These are phyloP conservation scores for Agelas oroides DNA, from an alignment of 37 sponge, comb jelly and placozoan genomes.

Conservation along the genomic window DNA sequence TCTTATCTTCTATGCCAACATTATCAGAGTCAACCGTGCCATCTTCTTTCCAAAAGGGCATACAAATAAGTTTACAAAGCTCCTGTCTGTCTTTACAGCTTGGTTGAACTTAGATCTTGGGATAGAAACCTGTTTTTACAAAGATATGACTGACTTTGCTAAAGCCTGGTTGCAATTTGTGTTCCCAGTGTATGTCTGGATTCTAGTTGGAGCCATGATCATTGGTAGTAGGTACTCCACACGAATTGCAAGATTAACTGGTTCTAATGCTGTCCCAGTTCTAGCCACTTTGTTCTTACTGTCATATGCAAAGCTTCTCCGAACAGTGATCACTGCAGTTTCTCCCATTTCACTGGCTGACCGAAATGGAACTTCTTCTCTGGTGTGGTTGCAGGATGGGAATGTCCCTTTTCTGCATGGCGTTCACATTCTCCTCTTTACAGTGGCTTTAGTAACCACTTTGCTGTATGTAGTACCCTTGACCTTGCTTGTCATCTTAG, in stretches of 20 bases:
- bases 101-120: slow-evolving; percentile 33
- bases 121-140: background rate
- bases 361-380: too few species aligned
- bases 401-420: background rate
- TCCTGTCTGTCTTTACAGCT: background rate
- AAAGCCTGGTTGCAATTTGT: slow-evolving; percentile 31
- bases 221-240: slow-evolving; percentile 6
- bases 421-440: background rate
- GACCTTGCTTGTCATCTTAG: background rate
- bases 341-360: too few species aligned
- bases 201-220: background rate
- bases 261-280: slow-evolving; percentile 31
- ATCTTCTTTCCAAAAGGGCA: background rate
- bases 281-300: slow-evolving; percentile 13
- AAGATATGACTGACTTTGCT: background rate
- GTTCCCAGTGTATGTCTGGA: slow-evolving; percentile 17
- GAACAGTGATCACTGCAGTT: background rate
- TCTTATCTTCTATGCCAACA: slow-evolving; percentile 15
- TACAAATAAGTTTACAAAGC: background rate
- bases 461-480: background rate
- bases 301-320: slow-evolving; percentile 27
- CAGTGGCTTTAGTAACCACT: background rate
- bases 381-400: slow-evolving; percentile 3
- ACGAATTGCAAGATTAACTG: slow-evolving; percentile 1
- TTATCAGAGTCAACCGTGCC: background rate